Percentiles rank a stretch among this genome's conserved stretches.
Conservation (phyloP, 2,797 vertebrate genomes). For the Nannoperca australis region DNA sequence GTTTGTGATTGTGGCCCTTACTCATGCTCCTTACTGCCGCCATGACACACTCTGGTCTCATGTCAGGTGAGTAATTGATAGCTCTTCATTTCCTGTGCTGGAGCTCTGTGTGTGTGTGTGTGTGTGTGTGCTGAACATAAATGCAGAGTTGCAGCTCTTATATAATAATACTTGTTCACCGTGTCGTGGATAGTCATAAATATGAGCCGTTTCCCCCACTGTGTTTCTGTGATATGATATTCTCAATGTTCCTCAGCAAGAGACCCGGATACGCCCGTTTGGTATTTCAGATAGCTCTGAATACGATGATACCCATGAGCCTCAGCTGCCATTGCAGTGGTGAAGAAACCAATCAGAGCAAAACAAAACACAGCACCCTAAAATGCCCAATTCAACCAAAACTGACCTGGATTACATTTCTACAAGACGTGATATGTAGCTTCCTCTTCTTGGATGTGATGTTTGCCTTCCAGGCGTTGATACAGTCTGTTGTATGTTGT, state of each 20-base stretch:
- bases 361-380: neutral
- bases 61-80: slow-evolving; percentile 4
- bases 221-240: neutral
- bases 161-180: neutral
- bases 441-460: neutral
- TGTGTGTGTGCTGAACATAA: neutral
- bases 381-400: neutral
- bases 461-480: too few species aligned
- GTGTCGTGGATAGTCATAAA: neutral
- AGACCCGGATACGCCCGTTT: neutral
- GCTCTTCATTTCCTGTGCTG: neutral
- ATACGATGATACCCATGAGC: neutral
- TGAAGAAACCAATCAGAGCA: neutral
- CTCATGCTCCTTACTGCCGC: slow-evolving; percentile 2
- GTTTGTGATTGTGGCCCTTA: slow-evolving; percentile 21
- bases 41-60: slow-evolving; percentile 2
- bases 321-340: neutral
- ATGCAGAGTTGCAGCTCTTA: neutral
- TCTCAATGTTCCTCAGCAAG: neutral
- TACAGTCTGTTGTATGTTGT: too few species aligned
- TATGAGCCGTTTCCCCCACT: too few species aligned
- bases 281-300: neutral
- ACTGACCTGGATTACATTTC: neutral
- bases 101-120: neutral
- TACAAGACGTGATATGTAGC: neutral